Conservation (phyloP, 2,888 invertebrate genomes). For the Drosophila falleni region DNA sequence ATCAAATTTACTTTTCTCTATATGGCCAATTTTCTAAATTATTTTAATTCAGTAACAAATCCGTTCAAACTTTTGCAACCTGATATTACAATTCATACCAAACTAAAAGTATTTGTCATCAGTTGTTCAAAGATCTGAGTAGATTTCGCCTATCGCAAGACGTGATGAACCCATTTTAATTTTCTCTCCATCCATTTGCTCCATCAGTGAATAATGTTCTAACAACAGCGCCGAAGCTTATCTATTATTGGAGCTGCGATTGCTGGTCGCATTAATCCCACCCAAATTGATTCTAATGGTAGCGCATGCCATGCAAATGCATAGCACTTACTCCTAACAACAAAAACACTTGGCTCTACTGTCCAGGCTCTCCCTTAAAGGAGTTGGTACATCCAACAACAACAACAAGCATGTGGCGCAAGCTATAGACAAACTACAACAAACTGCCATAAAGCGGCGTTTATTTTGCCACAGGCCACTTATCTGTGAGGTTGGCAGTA, state of each 20-base stretch:
- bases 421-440: constrained; percentile 72
- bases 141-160: constrained; percentile 24
- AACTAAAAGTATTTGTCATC: constrained; percentile 30
- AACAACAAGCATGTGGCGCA: constrained; percentile 64
- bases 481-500: constrained; percentile 76
- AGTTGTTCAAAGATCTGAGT: constrained; percentile 13
- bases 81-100: constrained; percentile 13
- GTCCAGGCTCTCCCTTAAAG: constrained; percentile 61
- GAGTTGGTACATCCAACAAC: constrained; percentile 44
- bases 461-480: constrained; percentile 80
- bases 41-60: not conserved
- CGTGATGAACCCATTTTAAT: constrained; percentile 41
- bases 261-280: constrained; percentile 68
- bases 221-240: constrained; percentile 32
- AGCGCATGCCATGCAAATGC: constrained; percentile 80
- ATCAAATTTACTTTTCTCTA: not conserved
- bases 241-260: constrained; percentile 48
- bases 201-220: constrained; percentile 22
- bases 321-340: constrained; percentile 66
- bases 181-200: constrained; percentile 13
- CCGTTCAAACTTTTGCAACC: constrained; percentile 32
- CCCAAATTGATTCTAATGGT: constrained; percentile 78
- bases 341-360: constrained; percentile 57
- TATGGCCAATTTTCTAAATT: not conserved
- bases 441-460: constrained; percentile 80